Percentiles rank a stretch among this genome's conserved stretches.
phyloP scores from a whole-genome alignment of 2,113 vertebrate genomes.

The Orycteropus afer region DNA sequence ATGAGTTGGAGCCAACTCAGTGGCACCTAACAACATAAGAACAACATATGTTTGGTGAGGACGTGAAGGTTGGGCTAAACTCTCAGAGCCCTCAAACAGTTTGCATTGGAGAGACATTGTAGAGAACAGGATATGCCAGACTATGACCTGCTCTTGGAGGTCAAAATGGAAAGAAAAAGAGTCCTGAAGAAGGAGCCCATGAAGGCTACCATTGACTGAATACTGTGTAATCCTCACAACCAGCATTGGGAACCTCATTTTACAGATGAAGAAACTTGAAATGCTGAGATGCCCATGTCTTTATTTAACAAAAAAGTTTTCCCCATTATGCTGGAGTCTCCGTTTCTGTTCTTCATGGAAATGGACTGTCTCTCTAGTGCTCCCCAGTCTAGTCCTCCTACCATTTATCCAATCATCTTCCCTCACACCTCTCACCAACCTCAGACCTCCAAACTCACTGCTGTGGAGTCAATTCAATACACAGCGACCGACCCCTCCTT shows the following conservation, averaged over 20 bases:
- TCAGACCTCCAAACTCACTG: too few species aligned
- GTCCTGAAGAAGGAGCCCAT: neutral
- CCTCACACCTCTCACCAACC: too few species aligned
- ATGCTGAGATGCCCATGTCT: neutral
- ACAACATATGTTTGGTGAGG: neutral
- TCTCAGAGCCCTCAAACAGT: neutral
- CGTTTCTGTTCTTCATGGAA: neutral
- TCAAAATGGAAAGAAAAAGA: neutral
- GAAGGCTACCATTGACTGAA: neutral
- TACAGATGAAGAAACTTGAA: neutral
- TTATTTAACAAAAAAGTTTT: neutral
- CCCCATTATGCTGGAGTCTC: neutral
- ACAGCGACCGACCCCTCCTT: too few species aligned
- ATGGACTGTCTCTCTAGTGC: neutral
- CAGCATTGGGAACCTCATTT: neutral
- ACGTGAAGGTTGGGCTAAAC: neutral
- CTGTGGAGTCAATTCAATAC: too few species aligned
- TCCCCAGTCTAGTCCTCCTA: neutral
- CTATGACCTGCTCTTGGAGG: neutral
- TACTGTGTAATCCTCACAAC: neutral
- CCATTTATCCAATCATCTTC: neutral
- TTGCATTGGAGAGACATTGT: slow-evolving; percentile 28
- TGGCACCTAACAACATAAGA: too few species aligned
- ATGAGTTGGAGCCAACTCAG: too few species aligned
- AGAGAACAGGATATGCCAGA: neutral